phyloP scores from a whole-genome alignment of 1,140 invertebrate species.

The Pogonus chalceus region DNA sequence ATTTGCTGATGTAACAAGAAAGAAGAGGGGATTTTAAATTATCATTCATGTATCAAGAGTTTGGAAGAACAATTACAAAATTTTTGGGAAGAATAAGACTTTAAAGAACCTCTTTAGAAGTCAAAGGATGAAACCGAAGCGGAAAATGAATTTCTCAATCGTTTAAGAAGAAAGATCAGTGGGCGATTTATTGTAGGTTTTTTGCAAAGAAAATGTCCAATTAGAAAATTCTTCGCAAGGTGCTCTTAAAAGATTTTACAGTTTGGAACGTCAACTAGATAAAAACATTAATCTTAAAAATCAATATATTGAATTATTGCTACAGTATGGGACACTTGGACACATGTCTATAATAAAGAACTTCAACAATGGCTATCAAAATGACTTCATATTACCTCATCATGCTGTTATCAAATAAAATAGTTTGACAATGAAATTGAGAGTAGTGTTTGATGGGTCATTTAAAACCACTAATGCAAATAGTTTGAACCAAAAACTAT shows the following conservation, averaged over 20 bases:
- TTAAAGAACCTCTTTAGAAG: slow-evolving; percentile 7
- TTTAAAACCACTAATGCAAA: slow-evolving; percentile 18
- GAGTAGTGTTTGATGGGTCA: slow-evolving; percentile 31
- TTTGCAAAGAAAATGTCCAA: slow-evolving; percentile 15
- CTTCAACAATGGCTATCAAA: slow-evolving; percentile 1
- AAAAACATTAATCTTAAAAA: slow-evolving; percentile 17
- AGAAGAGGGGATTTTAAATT: too few relatives aligned
- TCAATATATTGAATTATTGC: slow-evolving; percentile 21
- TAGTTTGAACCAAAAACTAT: slow-evolving; percentile 29
- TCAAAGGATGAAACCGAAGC: slow-evolving; percentile 15
- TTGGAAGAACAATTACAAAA: slow-evolving; percentile 13
- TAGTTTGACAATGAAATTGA: slow-evolving; percentile 25
- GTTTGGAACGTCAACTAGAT: slow-evolving; percentile 27
- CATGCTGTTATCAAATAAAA: slow-evolving; percentile 27
- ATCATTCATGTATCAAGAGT: slow-evolving; percentile 5
- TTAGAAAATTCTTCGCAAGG: slow-evolving; percentile 25
- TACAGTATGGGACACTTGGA: slow-evolving; percentile 27
- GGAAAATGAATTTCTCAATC: slow-evolving; percentile 15
- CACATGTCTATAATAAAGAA: slow-evolving; percentile 30
- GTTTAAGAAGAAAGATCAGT: slow-evolving; percentile 1
- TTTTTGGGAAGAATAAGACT: slow-evolving; percentile 24
- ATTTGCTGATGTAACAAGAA: too few relatives aligned
- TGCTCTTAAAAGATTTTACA: slow-evolving; percentile 24
- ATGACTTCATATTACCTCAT: slow-evolving; percentile 33
- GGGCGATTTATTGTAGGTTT: slow-evolving; percentile 18